Base-by-base conservation (phyloP, 2,113 vertebrate species). In the Colistium nudipinnis region DNA sequence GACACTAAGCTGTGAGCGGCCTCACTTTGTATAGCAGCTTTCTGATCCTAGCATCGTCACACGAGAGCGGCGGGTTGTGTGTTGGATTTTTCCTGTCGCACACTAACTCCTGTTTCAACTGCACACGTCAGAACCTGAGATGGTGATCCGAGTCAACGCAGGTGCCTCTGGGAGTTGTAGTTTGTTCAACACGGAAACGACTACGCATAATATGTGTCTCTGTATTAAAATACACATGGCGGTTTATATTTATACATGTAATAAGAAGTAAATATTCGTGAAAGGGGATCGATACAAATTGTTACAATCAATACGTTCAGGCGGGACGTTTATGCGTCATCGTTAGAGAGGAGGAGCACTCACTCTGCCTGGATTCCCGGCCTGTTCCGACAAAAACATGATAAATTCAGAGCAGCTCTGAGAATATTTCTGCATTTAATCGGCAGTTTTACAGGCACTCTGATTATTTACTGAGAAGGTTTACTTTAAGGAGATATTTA, bases 81-180 rank as follows among this genome's bases (percentile, higher is more conserved):
- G 3, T 22, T 6, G 2, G 13, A 19, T 25, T 22, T 62, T 27
- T 53, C 51, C n/a, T 38, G 25, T 27, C 71, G 22, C 11, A 49
- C 20, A 25, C 64, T 49, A 74, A 88, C 61, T 78, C 71, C 41
- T 2, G 19, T 6, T 39, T 43, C n/a, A 31, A 17, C 7, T 63
- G 43, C 68, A 77, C 51, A 71, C 78, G 79, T 83, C 67, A 19
- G 7, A 47, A 35, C 14, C 25, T n/a, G 35, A 65, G 25, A 6
- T 39, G 31, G 25, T 11, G 1, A 1, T n/a, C 53, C 70, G 82
- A 66, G 52, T 17, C 1, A 2, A 17, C 6, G 0, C 4, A 1
- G 0, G 4, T 10, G 20, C 28, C 81, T 56, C 33, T 83, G 91
- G 91, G 65, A 60, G 6, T 80, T 90, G 90, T 87, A 90, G 90